These are phyloP conservation scores for Nemotelus nigrinus DNA, from an alignment of 2,888 invertebrate genomes.

Conservation along the genomic window DNA sequence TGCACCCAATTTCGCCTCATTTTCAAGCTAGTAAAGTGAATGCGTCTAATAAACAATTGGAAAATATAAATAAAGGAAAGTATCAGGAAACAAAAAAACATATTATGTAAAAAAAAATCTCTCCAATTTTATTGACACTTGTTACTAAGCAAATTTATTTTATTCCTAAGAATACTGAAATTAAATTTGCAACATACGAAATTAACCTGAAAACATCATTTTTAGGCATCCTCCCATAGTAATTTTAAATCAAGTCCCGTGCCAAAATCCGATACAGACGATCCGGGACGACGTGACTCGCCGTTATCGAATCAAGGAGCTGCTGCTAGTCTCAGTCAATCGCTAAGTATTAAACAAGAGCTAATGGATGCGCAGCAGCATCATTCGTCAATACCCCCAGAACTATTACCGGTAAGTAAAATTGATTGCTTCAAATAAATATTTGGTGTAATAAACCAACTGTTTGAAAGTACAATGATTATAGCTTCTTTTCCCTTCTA, in stretches of 20 bases:
- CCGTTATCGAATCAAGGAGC: slow-evolving; percentile 62
- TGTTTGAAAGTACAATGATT: not conserved
- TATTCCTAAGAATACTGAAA: too few relatives aligned
- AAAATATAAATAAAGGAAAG: too few relatives aligned
- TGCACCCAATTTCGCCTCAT: too few relatives aligned
- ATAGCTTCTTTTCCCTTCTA: not conserved
- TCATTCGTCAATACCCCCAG: slow-evolving; percentile 62
- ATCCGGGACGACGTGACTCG: slow-evolving; percentile 63
- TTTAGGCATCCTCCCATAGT: slow-evolving; percentile 71
- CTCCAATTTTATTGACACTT: too few relatives aligned
- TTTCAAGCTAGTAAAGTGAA: too few relatives aligned
- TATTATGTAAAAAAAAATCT: too few relatives aligned
- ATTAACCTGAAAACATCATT: slow-evolving; percentile 36
- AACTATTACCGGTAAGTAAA: slow-evolving; percentile 64
- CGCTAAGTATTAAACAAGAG: slow-evolving; percentile 66
- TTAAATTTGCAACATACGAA: not conserved
- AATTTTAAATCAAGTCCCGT: slow-evolving; percentile 74
- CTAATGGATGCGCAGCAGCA: slow-evolving; percentile 64
- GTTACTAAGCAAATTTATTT: too few relatives aligned
- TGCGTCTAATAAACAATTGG: too few relatives aligned
- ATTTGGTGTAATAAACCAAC: slow-evolving; percentile 23
- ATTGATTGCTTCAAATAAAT: not conserved
- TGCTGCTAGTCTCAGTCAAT: slow-evolving; percentile 62
- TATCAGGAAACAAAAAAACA: too few relatives aligned
- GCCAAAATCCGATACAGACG: slow-evolving; percentile 70